Percentiles rank a stretch among this genome's conserved stretches.
Conservation (phyloP, 2,113 vertebrate species). For the Plecturocebus donacophilus region DNA sequence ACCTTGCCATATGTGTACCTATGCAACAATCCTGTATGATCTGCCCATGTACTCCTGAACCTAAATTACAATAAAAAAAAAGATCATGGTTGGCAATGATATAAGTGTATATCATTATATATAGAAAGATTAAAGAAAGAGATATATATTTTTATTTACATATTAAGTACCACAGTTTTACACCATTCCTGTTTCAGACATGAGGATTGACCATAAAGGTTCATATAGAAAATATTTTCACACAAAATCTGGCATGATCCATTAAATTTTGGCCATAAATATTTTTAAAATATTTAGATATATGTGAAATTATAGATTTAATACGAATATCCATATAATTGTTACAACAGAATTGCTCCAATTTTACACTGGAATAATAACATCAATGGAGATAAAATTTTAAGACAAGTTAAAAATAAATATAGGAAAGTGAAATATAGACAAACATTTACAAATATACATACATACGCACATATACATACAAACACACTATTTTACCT, state of each 20-base stretch:
- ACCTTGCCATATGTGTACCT: too few species aligned
- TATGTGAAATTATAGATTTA: neutral
- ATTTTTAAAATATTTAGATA: neutral
- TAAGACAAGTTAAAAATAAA: neutral
- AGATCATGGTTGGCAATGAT: neutral
- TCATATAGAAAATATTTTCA: neutral
- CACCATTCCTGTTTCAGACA: neutral
- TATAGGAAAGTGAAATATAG: neutral
- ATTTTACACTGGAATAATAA: neutral
- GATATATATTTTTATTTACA: neutral
- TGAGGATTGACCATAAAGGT: neutral
- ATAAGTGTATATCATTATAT: neutral
- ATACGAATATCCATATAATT: neutral
- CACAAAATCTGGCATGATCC: neutral
- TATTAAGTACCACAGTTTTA: neutral
- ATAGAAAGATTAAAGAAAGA: neutral
- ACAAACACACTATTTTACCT: neutral
- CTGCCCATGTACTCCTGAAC: too few species aligned
- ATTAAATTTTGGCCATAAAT: neutral
- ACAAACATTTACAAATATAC: neutral
- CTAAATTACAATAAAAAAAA: neutral
- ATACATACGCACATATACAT: rapidly evolving
- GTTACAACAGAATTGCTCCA: neutral
- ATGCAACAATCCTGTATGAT: too few species aligned
- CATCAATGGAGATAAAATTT: neutral